Base-by-base conservation (phyloP, 2,113 vertebrate genomes). In the Cottus gobio region DNA sequence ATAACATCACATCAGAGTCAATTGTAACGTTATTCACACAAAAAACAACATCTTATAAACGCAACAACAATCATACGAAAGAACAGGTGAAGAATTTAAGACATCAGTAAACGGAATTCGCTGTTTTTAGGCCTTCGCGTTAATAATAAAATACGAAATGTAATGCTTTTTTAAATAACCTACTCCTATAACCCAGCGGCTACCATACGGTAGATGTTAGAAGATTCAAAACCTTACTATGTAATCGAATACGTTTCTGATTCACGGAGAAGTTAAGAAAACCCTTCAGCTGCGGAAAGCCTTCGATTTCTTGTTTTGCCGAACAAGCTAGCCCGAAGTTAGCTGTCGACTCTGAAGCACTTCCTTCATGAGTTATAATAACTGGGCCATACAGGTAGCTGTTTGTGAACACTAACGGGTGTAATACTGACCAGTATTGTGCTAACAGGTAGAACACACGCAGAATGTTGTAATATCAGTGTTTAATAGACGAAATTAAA, bases 331-430 rank as follows among this genome's bases (percentile, higher is more conserved):
- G 60, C 46, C 28, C 0, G 1, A 68, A 50, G 63, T 87, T 90
- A 91, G 88, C 90, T 75, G 7, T n/a, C 16, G n/a, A 75, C 84
- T 84, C 36, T 34, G 31, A 28, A 70, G 58, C 81, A 56, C 77
- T 89, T 87, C 84, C 87, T 87, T 66, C 18, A 77, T 75, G 26
- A 58, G 60, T 62, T 54, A 52, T 26, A 36, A 28, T 28, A 26
- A 24, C 3, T n/a, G 1, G 1, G 12, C 5, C 7, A 13, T 2
- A 64, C 3, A 61, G 7, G 11, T 16, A 7, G 5, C 8, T 50
- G 0, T 72, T 74, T 68, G 1, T 36, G 36, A 42, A 16, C 6
- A 62, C 0, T 3, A 44, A 42, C 37, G 12, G 18, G 34, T n/a
- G 0, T 26, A 31, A 54, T 52, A n/a, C 2, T n/a, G 24, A 20